These are phyloP conservation scores for Dipodomys spectabilis DNA, from an alignment of 2,113 vertebrate species.

Conservation along the genomic window DNA sequence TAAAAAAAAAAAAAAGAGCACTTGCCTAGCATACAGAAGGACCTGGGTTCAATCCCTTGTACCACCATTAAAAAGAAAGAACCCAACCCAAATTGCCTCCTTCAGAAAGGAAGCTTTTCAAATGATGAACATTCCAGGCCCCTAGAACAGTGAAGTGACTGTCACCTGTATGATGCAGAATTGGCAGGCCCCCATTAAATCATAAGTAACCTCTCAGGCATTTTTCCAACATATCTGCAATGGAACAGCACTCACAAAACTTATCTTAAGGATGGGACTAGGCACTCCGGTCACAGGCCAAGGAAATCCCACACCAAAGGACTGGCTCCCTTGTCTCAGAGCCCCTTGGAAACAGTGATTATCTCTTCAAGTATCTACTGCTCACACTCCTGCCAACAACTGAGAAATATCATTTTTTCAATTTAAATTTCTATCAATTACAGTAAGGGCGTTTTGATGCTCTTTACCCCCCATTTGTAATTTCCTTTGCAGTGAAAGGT, in stretches of 20 bases:
- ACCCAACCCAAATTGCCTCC: neutral
- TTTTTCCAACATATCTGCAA: constrained; percentile 40
- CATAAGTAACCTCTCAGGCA: neutral
- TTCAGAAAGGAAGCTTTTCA: constrained; percentile 4
- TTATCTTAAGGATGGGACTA: neutral
- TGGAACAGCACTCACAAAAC: neutral
- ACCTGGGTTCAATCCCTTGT: too few relatives aligned
- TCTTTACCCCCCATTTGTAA: neutral
- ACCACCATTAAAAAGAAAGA: neutral
- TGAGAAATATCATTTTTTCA: neutral
- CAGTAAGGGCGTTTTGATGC: neutral
- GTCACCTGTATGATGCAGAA: constrained; percentile 46
- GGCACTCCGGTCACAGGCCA: neutral
- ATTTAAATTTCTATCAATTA: neutral
- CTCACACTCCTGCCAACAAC: neutral
- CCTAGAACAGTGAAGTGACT: neutral
- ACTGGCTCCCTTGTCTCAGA: neutral
- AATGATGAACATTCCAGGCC: neutral
- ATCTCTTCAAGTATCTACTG: neutral
- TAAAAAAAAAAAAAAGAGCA: too few relatives aligned
- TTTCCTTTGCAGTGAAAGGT: neutral
- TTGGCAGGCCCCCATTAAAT: neutral
- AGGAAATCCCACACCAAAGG: neutral
- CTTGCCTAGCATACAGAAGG: too few relatives aligned
- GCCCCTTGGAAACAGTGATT: neutral